Evolutionary conservation across 1,140 invertebrate species (phyloP).

Genomic region (Drosophila dunni): DNA sequence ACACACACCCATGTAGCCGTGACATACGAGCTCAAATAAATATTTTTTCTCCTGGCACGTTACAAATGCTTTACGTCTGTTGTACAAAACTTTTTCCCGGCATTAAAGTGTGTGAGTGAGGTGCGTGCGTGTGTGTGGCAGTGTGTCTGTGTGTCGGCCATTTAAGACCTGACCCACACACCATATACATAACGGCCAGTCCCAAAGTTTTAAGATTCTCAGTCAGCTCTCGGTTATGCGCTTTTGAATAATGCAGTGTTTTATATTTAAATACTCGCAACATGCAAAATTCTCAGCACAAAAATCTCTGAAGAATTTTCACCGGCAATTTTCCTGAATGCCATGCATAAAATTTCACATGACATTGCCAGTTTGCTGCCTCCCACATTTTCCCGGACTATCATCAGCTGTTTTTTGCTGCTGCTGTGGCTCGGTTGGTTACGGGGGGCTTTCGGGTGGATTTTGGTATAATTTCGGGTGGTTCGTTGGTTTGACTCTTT

Average conservation of each 20-base stretch:
- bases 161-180: conserved; percentile 7
- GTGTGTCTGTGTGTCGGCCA: neutral
- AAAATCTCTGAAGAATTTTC: conserved; percentile 49
- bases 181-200: conserved; percentile 19
- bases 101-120: too few species aligned
- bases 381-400: conserved; percentile 39
- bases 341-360: conserved; percentile 72
- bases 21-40: conserved; percentile 78
- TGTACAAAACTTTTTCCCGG: conserved; percentile 62
- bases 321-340: conserved; percentile 61
- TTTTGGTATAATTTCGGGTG: neutral
- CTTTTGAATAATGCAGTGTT: conserved; percentile 46
- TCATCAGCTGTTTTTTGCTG: conserved; percentile 61
- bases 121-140: neutral
- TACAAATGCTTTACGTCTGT: conserved; percentile 77
- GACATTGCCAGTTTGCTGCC: conserved; percentile 45
- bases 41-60: conserved; percentile 75
- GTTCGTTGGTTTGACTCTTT: neutral
- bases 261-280: conserved; percentile 59
- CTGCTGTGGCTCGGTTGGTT: neutral
- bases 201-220: conserved; percentile 47
- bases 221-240: conserved; percentile 25
- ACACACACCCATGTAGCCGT: conserved; percentile 17
- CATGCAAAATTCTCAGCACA: neutral
- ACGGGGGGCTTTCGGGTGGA: neutral